phyloP scores from a whole-genome alignment of 2,113 vertebrate species.

The Eulacestoma nigropectus region DNA sequence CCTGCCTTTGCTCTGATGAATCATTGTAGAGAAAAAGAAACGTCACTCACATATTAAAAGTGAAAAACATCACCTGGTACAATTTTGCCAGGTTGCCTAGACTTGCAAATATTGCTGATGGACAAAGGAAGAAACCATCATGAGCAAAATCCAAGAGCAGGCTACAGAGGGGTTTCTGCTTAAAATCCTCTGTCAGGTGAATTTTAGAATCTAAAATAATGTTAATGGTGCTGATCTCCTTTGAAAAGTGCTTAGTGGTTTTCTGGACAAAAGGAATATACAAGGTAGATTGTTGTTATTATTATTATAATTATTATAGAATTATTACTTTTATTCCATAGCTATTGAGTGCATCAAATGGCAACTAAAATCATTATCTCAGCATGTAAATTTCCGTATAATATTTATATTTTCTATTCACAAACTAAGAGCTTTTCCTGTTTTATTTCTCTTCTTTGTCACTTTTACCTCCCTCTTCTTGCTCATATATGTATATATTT shows the following conservation, averaged over 20 bases:
- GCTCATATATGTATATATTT: neutral
- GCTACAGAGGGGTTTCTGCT: neutral
- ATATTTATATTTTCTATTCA: neutral
- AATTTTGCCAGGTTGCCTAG: neutral
- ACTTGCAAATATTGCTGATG: neutral
- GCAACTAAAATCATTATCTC: neutral
- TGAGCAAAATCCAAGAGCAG: neutral
- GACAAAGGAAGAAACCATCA: neutral
- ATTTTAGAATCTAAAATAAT: neutral
- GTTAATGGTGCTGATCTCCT: neutral
- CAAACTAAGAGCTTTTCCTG: neutral
- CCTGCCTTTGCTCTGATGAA: neutral
- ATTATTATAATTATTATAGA: neutral
- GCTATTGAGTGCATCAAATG: neutral
- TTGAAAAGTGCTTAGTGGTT: neutral
- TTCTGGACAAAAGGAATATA: neutral
- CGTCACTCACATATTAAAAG: neutral
- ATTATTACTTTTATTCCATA: neutral
- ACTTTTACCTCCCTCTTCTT: neutral
- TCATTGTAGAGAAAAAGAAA: neutral
- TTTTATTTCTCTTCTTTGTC: neutral
- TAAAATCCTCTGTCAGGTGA: neutral
- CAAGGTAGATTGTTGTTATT: neutral
- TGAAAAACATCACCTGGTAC: neutral
- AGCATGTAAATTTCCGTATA: neutral